Evolutionary conservation across 2,113 vertebrate species (phyloP).

Genomic region (Prionailurus viverrinus): DNA sequence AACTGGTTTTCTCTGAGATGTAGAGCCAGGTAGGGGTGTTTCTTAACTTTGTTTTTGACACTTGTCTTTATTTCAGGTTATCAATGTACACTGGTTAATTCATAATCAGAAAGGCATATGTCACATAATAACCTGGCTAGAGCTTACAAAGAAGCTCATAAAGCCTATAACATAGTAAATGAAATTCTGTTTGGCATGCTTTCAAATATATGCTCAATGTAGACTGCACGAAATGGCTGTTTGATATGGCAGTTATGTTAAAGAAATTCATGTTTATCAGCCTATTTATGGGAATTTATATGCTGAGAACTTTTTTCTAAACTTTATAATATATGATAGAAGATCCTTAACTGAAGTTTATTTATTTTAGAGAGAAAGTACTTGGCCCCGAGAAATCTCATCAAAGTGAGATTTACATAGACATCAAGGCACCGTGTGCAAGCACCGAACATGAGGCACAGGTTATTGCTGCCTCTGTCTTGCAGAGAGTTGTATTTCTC

Average conservation of each 20-base stretch:
- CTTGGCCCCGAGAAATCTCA: background rate
- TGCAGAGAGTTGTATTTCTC: background rate
- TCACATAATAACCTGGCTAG: background rate
- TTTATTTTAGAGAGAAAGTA: background rate
- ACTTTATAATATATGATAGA: background rate
- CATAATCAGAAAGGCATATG: background rate
- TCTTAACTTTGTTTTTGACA: background rate
- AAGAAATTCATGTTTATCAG: background rate
- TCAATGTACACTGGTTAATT: background rate
- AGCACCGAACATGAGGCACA: accelerated
- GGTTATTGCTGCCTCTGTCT: accelerated
- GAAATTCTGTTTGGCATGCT: background rate
- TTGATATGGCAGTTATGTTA: accelerated
- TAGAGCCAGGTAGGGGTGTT: background rate
- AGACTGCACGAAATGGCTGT: background rate
- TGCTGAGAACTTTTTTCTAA: background rate
- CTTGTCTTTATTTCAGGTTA: slow-evolving; percentile 5
- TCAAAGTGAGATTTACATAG: background rate
- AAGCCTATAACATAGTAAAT: background rate
- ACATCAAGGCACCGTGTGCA: accelerated
- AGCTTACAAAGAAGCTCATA: background rate
- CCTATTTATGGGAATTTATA: background rate
- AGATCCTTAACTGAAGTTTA: background rate
- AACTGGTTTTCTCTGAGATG: background rate
- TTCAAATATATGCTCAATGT: background rate